Conservation (phyloP, 2,113 vertebrate genomes). For the Aptenodytes forsteri region DNA sequence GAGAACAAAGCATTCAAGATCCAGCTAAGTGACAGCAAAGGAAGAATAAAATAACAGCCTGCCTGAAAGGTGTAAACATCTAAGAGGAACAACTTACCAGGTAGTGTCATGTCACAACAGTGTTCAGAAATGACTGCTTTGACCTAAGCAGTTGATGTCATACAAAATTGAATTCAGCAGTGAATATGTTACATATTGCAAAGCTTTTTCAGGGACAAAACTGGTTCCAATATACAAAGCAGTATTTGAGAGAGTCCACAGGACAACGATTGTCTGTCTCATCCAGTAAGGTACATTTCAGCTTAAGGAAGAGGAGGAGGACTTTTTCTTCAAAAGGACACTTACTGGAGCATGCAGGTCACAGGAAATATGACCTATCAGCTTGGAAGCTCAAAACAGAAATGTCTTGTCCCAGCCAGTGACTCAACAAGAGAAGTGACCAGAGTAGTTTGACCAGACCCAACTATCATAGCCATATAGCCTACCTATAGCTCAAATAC, state of each 20-base stretch:
- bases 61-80: neutral
- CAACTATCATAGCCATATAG: neutral
- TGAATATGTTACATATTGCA: neutral
- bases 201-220: neutral
- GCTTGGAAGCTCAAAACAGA: neutral
- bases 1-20: neutral
- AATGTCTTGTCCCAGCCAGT: neutral
- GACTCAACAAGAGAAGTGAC: neutral
- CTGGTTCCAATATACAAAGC: neutral
- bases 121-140: neutral
- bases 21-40: neutral
- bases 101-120: neutral
- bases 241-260: neutral
- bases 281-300: neutral
- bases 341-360: neutral
- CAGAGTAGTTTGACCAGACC: neutral
- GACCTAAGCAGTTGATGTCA: neutral
- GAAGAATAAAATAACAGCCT: neutral
- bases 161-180: neutral
- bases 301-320: neutral
- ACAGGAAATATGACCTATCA: neutral
- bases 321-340: neutral
- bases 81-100: neutral
- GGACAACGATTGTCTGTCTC: rapidly evolving
- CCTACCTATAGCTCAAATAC: neutral